Evolutionary conservation across 2,113 vertebrate genomes (phyloP).

Genomic region (Oryzias javanicus): DNA sequence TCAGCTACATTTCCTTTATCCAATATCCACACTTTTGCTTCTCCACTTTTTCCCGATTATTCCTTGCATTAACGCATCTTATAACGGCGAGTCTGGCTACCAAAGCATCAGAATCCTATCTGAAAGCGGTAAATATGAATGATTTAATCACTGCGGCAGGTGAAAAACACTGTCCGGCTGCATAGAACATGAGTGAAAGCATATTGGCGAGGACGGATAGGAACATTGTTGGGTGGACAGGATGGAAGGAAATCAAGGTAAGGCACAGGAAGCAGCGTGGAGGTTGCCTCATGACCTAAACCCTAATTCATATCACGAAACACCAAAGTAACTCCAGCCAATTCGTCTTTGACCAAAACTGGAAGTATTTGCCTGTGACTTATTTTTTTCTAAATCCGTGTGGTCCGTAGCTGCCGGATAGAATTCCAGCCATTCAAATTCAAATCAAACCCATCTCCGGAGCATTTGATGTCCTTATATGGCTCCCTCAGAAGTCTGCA

Average conservation of each 20-base stretch:
- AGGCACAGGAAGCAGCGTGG: conserved; percentile 49
- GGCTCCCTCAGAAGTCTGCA: conserved; percentile 20
- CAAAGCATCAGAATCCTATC: conserved; percentile 20
- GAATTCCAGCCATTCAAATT: conserved; percentile 27
- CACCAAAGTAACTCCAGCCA: conserved; percentile 10
- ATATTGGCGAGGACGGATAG: conserved; percentile 36
- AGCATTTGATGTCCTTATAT: conserved; percentile 43
- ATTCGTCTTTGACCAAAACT: conserved; percentile 3
- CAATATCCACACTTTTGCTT: too few species aligned
- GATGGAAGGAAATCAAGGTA: conserved; percentile 60
- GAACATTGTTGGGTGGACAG: conserved; percentile 41
- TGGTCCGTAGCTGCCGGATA: conserved; percentile 24
- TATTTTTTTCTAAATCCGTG: conserved; percentile 6
- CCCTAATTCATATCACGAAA: conserved; percentile 48
- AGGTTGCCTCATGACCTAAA: conserved; percentile 31
- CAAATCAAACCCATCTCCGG: conserved; percentile 46
- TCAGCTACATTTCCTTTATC: too few species aligned
- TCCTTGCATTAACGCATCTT: too few species aligned
- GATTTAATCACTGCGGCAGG: conserved; percentile 42
- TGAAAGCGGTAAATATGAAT: conserved; percentile 39
- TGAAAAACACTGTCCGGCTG: conserved; percentile 19
- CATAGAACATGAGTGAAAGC: conserved; percentile 43
- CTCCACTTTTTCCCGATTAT: too few species aligned
- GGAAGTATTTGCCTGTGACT: conserved; percentile 19
- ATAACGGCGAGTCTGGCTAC: too few species aligned